A percentile compares a stretch with the other conserved stretches of the same genome.
Evolutionary conservation across 1,140 invertebrate species (phyloP).

Genomic region (Stenopsyche tienmushanensis): DNA sequence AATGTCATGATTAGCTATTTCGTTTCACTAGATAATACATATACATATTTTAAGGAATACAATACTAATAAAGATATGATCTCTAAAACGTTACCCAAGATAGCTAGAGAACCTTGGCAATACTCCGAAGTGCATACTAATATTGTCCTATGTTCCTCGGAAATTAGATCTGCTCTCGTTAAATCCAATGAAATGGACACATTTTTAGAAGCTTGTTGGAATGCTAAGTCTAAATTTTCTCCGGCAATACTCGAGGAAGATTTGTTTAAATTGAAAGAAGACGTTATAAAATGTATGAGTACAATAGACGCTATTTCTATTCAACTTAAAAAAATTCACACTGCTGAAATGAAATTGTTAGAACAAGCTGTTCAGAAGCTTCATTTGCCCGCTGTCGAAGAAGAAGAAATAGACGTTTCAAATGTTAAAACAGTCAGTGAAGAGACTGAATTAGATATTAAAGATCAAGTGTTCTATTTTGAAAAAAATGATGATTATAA

Average conservation of each 20-base stretch:
- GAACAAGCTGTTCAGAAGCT: slow-evolving; percentile 30
- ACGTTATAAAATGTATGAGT: slow-evolving; percentile 23
- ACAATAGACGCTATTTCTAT: slow-evolving; percentile 22
- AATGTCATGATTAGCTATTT: neutral
- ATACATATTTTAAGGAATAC: slow-evolving; percentile 22
- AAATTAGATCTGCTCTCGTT: slow-evolving; percentile 17
- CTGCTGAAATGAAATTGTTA: slow-evolving; percentile 33
- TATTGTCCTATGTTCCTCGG: slow-evolving; percentile 8
- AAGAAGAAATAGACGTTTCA: slow-evolving; percentile 19
- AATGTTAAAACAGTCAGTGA: slow-evolving; percentile 29
- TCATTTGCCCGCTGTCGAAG: slow-evolving; percentile 33
- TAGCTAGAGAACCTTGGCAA: slow-evolving; percentile 26
- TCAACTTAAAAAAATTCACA: slow-evolving; percentile 31
- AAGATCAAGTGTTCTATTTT: slow-evolving; percentile 39
- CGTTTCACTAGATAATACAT: slow-evolving; percentile 10
- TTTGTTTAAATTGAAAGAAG: slow-evolving; percentile 23
- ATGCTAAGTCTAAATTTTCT: slow-evolving; percentile 36
- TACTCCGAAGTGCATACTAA: slow-evolving; percentile 32
- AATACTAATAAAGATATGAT: slow-evolving; percentile 1
- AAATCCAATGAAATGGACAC: slow-evolving; percentile 31
- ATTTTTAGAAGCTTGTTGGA: slow-evolving; percentile 33
- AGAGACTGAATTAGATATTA: slow-evolving; percentile 29
- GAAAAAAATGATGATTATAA: slow-evolving; percentile 33
- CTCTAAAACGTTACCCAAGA: slow-evolving; percentile 15
- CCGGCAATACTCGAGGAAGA: slow-evolving; percentile 30